A percentile compares a stretch with the other conserved stretches of the same genome.
phyloP scores from a whole-genome alignment of 1,140 invertebrate genomes.

The Microplitis demolitor region DNA sequence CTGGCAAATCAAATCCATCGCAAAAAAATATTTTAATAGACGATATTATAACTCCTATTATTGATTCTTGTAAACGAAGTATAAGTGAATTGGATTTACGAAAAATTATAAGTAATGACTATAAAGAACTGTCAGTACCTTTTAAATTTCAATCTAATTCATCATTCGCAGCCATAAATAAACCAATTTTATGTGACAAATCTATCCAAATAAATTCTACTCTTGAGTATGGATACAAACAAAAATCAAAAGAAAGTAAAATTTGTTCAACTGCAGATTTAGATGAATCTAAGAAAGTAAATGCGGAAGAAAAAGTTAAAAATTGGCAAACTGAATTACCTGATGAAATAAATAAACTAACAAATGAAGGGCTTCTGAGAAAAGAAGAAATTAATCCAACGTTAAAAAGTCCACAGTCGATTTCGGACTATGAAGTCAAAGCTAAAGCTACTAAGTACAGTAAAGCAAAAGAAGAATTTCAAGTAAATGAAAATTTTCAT shows the following conservation, averaged over 20 bases:
- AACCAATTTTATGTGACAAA: conserved; percentile 54
- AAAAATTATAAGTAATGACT: conserved; percentile 39
- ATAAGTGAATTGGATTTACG: conserved; percentile 55
- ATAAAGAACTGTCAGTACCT: conserved; percentile 22
- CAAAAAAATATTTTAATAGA: conserved; percentile 58
- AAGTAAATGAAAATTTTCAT: background rate
- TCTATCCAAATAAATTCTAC: conserved; percentile 51
- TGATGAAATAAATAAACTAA: background rate
- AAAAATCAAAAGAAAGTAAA: conserved; percentile 54
- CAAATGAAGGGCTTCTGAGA: too few relatives aligned
- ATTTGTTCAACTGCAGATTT: conserved; percentile 36
- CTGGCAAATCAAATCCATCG: background rate
- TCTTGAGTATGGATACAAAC: conserved; percentile 21
- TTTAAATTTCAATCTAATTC: conserved; percentile 56
- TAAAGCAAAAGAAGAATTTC: conserved; percentile 30
- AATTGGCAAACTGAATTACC: background rate
- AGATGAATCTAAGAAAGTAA: background rate
- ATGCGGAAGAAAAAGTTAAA: background rate
- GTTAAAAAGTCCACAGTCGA: too few relatives aligned
- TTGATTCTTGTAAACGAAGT: conserved; percentile 48
- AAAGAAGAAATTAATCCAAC: too few relatives aligned
- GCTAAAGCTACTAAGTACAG: conserved; percentile 29
- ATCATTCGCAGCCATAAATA: conserved; percentile 56
- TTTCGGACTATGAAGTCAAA: background rate
- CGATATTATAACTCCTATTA: conserved; percentile 33